Base-by-base conservation (phyloP, 1,140 invertebrate species). In the Batillaria attramentaria region DNA sequence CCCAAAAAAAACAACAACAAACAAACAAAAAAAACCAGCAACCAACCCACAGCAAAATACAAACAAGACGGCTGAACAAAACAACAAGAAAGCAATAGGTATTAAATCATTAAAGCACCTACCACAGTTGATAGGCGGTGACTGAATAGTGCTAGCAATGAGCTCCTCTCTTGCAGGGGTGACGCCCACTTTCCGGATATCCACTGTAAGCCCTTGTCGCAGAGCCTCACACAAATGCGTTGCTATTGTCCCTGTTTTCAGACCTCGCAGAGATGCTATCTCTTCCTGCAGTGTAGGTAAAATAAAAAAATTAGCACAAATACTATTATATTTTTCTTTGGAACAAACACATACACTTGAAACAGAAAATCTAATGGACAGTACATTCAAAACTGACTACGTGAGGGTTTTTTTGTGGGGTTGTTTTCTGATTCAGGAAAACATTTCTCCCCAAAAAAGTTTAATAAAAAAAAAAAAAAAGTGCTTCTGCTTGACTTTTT, bases 61-160 rank as follows among this genome's bases (percentile, higher is more conserved):
- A n/a, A n/a, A n/a, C n/a, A n/a, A n/a, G n/a, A n/a, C n/a, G n/a
- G n/a, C n/a, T n/a, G n/a, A n/a, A n/a, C n/a, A n/a, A n/a, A n/a
- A n/a, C n/a, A n/a, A n/a, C n/a, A n/a, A n/a, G n/a, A n/a, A n/a
- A n/a, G n/a, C n/a, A n/a, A n/a, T n/a, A n/a, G n/a, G n/a, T n/a
- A n/a, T n/a, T n/a, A n/a, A n/a, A n/a, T n/a, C n/a, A n/a, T n/a
- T n/a, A n/a, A 24, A 50, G 46, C 24, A 66, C 76, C 66, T 80
- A 91, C 91, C 87, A 79, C 87, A 89, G 81, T 91, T 89, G 28
- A 92, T 82, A 20, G 87, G 86, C 35, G 88, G 86, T n/a, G 85
- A 84, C 54, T 85, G 77, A n/a, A 92, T 90, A 8, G 82, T 81
- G 4, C 86, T 80, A 4, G 85, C 84, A 31, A 92, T 81, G 4